phyloP scores from a whole-genome alignment of 2,888 invertebrate species.

The Aleiodes alternator region DNA sequence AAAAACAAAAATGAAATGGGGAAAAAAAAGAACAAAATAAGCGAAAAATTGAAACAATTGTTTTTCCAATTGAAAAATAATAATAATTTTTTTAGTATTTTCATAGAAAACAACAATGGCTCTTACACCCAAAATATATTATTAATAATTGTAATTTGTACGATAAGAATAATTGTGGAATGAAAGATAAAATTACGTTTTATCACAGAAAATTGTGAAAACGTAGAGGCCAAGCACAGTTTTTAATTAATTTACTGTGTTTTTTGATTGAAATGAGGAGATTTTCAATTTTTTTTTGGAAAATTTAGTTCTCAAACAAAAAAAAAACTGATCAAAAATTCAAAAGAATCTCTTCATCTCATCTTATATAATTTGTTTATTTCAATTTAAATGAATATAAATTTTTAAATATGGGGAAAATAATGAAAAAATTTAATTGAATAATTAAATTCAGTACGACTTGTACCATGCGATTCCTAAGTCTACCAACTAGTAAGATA shows the following conservation, averaged over 20 bases:
- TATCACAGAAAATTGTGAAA: neutral
- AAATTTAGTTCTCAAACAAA: neutral
- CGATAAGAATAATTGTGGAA: slow-evolving; percentile 66
- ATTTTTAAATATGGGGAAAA: slow-evolving; percentile 60
- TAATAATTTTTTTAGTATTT: slow-evolving; percentile 58
- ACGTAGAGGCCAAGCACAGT: slow-evolving; percentile 8
- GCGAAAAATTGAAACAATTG: slow-evolving; percentile 39
- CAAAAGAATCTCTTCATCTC: slow-evolving; percentile 17
- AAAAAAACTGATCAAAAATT: neutral
- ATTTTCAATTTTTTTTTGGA: neutral
- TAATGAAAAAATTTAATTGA: slow-evolving; percentile 4
- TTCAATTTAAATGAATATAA: slow-evolving; percentile 67
- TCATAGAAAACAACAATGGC: slow-evolving; percentile 65
- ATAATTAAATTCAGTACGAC: slow-evolving; percentile 45
- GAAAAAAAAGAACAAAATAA: slow-evolving; percentile 31
- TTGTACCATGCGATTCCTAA: slow-evolving; percentile 63
- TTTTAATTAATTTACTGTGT: slow-evolving; percentile 10
- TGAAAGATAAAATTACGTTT: slow-evolving; percentile 5
- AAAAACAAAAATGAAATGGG: slow-evolving; percentile 49
- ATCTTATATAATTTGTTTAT: slow-evolving; percentile 70
- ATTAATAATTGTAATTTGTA: slow-evolving; percentile 70
- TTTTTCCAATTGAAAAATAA: slow-evolving; percentile 22
- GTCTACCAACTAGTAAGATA: slow-evolving; percentile 53
- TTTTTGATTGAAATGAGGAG: slow-evolving; percentile 6
- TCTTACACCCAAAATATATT: slow-evolving; percentile 69